phyloP scores from a whole-genome alignment of 2,113 vertebrate species.

The Catharus minimus region DNA sequence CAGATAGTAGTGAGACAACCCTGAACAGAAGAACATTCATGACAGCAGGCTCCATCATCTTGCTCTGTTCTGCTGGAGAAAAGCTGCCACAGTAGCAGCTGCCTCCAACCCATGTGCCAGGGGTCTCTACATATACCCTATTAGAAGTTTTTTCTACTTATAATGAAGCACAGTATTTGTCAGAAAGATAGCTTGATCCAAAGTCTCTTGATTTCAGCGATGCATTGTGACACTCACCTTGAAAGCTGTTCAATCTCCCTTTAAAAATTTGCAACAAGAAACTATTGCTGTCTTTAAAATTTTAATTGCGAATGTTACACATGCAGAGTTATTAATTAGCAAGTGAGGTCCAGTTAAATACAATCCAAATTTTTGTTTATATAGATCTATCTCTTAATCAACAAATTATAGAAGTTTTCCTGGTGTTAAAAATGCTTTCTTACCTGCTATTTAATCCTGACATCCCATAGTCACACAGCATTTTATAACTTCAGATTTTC shows the following conservation, averaged over 20 bases:
- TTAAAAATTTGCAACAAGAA: not conserved
- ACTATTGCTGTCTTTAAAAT: not conserved
- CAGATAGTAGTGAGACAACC: not conserved
- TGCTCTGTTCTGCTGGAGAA: not conserved
- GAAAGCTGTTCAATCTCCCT: not conserved
- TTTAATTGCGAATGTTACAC: not conserved
- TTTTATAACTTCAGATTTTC: not conserved
- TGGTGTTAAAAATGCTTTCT: not conserved
- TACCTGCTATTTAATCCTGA: not conserved
- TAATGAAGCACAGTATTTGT: not conserved
- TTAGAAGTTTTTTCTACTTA: not conserved
- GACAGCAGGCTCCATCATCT: not conserved
- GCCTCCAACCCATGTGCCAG: not conserved
- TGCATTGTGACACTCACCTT: not conserved
- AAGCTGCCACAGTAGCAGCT: not conserved
- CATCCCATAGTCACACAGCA: not conserved
- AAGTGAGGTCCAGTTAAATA: not conserved
- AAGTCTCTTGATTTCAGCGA: not conserved
- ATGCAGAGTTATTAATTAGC: not conserved
- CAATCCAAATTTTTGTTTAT: not conserved
- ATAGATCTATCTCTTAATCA: not conserved
- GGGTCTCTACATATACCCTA: rapidly evolving
- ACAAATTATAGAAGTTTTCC: not conserved
- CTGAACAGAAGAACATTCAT: not conserved
- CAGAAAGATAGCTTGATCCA: not conserved